Evolutionary conservation across 2,888 invertebrate species (phyloP).

Genomic region (Eristalinus aeneus): DNA sequence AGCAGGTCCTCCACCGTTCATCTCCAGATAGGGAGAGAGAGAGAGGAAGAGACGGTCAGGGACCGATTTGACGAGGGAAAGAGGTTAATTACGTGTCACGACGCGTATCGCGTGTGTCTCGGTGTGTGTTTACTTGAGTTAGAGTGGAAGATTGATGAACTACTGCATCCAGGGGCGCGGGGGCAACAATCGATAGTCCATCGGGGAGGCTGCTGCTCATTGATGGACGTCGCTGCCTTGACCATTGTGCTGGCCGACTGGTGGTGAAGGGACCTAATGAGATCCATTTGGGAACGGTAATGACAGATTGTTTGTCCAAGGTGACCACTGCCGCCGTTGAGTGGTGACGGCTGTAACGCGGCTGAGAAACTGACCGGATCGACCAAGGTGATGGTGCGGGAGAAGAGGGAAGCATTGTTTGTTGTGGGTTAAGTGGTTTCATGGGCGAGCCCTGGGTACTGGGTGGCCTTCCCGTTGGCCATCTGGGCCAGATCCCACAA

Average conservation of each 20-base stretch:
- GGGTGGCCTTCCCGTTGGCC: background rate
- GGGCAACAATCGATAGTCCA: constrained; percentile 7
- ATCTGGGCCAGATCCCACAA: background rate
- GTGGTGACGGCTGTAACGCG: background rate
- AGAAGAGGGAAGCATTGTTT: background rate
- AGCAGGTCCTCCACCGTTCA: background rate
- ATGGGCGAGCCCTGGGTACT: background rate
- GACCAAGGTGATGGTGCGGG: background rate
- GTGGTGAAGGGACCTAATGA: constrained; percentile 21
- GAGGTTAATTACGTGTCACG: constrained; percentile 40
- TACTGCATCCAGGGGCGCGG: background rate
- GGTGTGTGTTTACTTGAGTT: background rate
- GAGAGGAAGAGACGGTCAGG: background rate
- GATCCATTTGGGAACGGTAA: constrained; percentile 34
- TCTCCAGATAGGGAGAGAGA: background rate
- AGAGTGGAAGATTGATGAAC: constrained; percentile 37
- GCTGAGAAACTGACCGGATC: background rate
- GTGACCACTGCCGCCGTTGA: background rate
- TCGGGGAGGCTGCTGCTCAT: background rate
- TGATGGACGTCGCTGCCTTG: background rate
- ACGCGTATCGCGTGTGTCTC: background rate
- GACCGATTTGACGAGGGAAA: background rate
- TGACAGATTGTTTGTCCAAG: constrained; percentile 31
- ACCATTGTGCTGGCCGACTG: background rate
- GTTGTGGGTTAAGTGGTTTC: background rate